Percentiles rank a stretch among this genome's conserved stretches.
phyloP scores from a whole-genome alignment of 2,113 vertebrate species.

The Lamprotornis superbus region DNA sequence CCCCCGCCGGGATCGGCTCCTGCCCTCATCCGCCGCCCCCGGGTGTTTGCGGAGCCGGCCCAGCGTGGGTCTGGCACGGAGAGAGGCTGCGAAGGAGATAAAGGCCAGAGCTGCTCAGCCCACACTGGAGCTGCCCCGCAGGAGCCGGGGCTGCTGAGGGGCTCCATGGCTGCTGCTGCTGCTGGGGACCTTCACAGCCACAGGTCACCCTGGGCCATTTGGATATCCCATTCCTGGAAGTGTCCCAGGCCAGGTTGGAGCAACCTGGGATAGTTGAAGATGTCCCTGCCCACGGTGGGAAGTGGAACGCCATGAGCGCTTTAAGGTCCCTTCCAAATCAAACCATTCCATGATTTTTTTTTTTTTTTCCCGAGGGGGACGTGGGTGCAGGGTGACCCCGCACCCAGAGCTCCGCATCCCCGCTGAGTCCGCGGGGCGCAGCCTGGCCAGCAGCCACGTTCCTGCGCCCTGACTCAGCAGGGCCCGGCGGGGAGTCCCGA shows the following conservation, averaged over 20 bases:
- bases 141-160: neutral
- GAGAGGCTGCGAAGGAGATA: neutral
- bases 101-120: neutral
- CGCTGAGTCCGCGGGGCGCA: neutral
- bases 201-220: fast-evolving
- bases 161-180: neutral
- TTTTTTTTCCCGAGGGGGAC: fast-evolving
- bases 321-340: neutral
- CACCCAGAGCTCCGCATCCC: neutral
- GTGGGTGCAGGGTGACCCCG: neutral
- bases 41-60: conserved; percentile 12
- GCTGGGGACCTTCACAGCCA: neutral
- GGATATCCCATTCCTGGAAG: neutral
- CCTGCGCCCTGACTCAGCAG: conserved; percentile 52
- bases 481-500: neutral
- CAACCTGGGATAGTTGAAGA: neutral
- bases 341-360: neutral
- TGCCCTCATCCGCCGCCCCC: neutral
- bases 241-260: neutral
- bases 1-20: neutral
- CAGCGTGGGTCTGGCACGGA: neutral
- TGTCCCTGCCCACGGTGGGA: neutral
- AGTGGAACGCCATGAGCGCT: neutral
- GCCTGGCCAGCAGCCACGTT: conserved; percentile 32
- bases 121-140: neutral